These are phyloP conservation scores for Euura lappo DNA, from an alignment of 1,140 invertebrate species.

Conservation along the genomic window DNA sequence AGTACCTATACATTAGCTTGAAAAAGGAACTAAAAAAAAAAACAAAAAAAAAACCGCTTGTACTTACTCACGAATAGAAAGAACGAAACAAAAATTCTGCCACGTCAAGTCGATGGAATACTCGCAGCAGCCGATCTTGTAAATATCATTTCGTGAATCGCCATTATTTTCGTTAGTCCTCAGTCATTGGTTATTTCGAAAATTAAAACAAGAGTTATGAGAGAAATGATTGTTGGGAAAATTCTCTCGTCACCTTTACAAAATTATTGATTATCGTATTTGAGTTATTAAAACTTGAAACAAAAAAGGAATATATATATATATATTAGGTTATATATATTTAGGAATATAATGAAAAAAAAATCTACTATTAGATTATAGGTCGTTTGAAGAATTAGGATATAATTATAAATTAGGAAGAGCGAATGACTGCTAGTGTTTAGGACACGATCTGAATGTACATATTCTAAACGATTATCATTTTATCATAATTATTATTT, in stretches of 20 bases:
- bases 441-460: conserved; percentile 4
- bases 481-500: too few species aligned
- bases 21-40: too few species aligned
- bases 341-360: neutral
- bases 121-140: neutral
- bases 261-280: neutral
- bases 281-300: too few species aligned
- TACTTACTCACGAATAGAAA: too few species aligned
- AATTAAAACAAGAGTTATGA: neutral
- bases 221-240: neutral
- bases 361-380: too few species aligned
- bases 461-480: neutral
- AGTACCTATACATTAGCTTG: too few species aligned
- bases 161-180: too few species aligned
- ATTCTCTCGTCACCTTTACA: neutral
- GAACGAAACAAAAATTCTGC: too few species aligned
- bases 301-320: neutral
- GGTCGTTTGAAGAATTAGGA: too few species aligned
- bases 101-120: too few species aligned
- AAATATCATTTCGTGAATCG: neutral
- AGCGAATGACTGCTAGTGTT: conserved; percentile 1
- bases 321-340: neutral
- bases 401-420: too few species aligned
- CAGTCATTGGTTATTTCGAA: neutral
- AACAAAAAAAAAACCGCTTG: too few species aligned